phyloP scores from a whole-genome alignment of 2,797 vertebrate species.

The Novumbra hubbsi region DNA sequence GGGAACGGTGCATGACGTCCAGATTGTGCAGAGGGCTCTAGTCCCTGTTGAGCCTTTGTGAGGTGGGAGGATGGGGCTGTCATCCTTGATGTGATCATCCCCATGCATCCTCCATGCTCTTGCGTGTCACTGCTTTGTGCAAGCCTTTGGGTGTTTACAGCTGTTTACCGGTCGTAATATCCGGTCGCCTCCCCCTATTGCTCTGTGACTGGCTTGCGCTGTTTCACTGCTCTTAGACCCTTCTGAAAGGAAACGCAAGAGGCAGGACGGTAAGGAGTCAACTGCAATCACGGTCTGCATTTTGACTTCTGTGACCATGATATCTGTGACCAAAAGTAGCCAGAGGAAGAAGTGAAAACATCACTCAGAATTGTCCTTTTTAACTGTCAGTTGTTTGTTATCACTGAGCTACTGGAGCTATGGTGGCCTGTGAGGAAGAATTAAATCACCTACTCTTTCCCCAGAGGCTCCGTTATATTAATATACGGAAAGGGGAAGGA shows the following conservation, averaged over 20 bases:
- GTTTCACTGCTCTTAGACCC: constrained; percentile 25
- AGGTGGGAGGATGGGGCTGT: too few species aligned
- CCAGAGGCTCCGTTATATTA: neutral
- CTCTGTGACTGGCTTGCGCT: neutral
- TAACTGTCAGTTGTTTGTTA: constrained; percentile 23
- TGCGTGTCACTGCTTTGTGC: constrained; percentile 1
- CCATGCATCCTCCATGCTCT: neutral
- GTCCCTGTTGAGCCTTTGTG: too few species aligned
- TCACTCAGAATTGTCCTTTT: constrained; percentile 25
- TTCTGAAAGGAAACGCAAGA: neutral
- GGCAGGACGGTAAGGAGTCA: constrained; percentile 12
- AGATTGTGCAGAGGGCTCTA: too few species aligned
- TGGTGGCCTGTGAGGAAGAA: constrained; percentile 19
- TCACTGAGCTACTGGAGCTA: constrained; percentile 29
- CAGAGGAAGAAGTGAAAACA: constrained; percentile 25
- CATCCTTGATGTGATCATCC: neutral
- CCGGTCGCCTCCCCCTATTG: constrained; percentile 25
- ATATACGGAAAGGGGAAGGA: neutral
- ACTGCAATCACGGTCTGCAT: constrained; percentile 34
- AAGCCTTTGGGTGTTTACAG: constrained; percentile 16
- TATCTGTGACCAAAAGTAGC: constrained; percentile 15
- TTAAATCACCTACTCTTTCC: neutral
- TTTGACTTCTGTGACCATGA: constrained; percentile 28
- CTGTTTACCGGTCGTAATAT: constrained; percentile 23
- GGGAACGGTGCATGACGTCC: too few species aligned